Base-by-base conservation (phyloP, 2,888 invertebrate genomes). In the Cylloceria caligata region DNA sequence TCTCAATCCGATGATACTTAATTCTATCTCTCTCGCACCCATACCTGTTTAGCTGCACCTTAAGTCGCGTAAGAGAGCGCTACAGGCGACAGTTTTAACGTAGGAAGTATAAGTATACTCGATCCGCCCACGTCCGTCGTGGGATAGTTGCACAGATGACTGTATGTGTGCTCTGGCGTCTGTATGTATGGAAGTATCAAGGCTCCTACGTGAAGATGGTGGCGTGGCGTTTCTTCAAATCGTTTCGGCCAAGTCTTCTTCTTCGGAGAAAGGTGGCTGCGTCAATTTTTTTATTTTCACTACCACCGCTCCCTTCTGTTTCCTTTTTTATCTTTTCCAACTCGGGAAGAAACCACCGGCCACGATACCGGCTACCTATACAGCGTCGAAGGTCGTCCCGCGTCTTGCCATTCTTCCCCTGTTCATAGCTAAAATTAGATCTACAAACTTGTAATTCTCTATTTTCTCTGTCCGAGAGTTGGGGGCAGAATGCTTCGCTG, bases 181-280 rank as follows among this genome's bases (percentile, higher is more conserved):
- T n/a, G n/a, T 57, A 16, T n/a, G n/a, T 57, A 30, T 24, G 24
- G 52, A 24, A 57, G 55, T n/a, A n/a, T 2, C 42, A n/a, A n/a
- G n/a, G n/a, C n/a, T n/a, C n/a, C n/a, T n/a, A n/a, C n/a, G n/a
- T n/a, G n/a, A n/a, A n/a, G n/a, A n/a, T n/a, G n/a, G n/a, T n/a
- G 47, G 1, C 60, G 19, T 19, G 34, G 34, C 19, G 19, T 60
- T 60, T 60, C 34, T 60, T 34, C 19, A 60, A 60, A 60, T 60
- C 60, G 34, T 71, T 80, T 80, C 83, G 69, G 52, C 49, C 71
- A 65, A 76, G 67, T 65, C 65, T 39, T 75, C 71, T 42, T 60
- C 67, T 73, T 71, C 60, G 62, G 81, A 67, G 81, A 83, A 83
- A 83, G 81, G 71, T 72, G 67, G 45, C 60, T 52, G 47, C 49